A percentile compares a stretch with the other conserved stretches of the same genome.
Evolutionary conservation across 2,113 vertebrate species (phyloP).

Genomic region (Globicephala melas): DNA sequence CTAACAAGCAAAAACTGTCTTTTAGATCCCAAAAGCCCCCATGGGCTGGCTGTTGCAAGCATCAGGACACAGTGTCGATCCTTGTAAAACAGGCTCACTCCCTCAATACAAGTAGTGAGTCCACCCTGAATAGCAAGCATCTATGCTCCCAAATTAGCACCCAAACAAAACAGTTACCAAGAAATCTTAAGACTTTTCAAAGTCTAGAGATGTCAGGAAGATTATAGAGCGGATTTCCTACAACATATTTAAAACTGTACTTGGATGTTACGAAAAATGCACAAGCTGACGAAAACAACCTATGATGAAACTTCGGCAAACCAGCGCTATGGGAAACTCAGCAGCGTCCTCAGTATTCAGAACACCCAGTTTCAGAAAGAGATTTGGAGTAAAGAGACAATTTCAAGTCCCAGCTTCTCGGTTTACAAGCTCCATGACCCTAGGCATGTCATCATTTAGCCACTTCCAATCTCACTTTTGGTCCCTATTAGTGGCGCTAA

Average conservation of each 20-base stretch:
- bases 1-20: not conserved
- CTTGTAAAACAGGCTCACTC: not conserved
- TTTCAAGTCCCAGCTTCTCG: not conserved
- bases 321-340: not conserved
- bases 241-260: not conserved
- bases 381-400: not conserved
- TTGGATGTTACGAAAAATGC: not conserved
- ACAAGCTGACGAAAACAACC: not conserved
- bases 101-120: not conserved
- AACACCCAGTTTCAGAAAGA: not conserved
- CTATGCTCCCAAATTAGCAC: not conserved
- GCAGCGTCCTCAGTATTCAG: not conserved
- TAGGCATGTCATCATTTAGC: constrained; percentile 5
- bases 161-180: not conserved
- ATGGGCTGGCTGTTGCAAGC: not conserved
- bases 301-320: not conserved
- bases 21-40: not conserved
- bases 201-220: not conserved
- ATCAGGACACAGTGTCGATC: not conserved
- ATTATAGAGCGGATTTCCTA: not conserved
- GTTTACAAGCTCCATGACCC: not conserved
- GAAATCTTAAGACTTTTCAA: not conserved
- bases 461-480: not conserved
- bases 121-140: not conserved
- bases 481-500: not conserved